phyloP scores from a whole-genome alignment of 2,113 vertebrate genomes.

The Neopipo cinnamomea region DNA sequence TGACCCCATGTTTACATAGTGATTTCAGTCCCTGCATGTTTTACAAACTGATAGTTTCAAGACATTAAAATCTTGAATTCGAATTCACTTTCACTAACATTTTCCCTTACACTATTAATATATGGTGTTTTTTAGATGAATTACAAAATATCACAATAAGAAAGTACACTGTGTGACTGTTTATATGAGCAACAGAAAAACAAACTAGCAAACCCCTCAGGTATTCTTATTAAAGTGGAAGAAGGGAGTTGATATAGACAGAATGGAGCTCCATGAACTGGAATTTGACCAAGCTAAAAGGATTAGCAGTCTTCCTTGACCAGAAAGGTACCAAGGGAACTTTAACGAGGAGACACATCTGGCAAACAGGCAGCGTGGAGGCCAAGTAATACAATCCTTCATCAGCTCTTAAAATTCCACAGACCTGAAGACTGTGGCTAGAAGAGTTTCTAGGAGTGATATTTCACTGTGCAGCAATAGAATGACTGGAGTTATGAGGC shows the following conservation, averaged over 20 bases:
- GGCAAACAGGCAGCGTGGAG: neutral
- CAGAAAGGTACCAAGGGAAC: conserved; percentile 8
- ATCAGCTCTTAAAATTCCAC: conserved; percentile 40
- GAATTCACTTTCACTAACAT: neutral
- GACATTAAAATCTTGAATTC: neutral
- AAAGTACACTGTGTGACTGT: neutral
- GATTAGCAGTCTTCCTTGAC: conserved; percentile 20
- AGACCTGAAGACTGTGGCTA: neutral
- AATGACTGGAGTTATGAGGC: conserved; percentile 55
- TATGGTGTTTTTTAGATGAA: neutral
- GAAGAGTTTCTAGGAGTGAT: conserved; percentile 32
- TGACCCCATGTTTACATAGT: neutral
- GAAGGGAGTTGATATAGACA: neutral
- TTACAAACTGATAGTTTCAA: neutral
- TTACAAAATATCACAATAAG: neutral
- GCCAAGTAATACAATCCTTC: conserved; percentile 15
- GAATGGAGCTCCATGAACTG: neutral
- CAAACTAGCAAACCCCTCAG: neutral
- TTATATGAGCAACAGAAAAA: neutral
- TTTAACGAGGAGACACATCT: conserved; percentile 26
- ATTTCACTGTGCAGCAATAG: conserved; percentile 36
- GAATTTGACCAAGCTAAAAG: conserved; percentile 55
- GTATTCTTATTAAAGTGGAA: neutral
- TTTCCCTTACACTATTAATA: neutral
- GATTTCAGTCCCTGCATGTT: neutral